phyloP scores from a whole-genome alignment of 2,888 invertebrate genomes.

The Dinocampus coccinellae region DNA sequence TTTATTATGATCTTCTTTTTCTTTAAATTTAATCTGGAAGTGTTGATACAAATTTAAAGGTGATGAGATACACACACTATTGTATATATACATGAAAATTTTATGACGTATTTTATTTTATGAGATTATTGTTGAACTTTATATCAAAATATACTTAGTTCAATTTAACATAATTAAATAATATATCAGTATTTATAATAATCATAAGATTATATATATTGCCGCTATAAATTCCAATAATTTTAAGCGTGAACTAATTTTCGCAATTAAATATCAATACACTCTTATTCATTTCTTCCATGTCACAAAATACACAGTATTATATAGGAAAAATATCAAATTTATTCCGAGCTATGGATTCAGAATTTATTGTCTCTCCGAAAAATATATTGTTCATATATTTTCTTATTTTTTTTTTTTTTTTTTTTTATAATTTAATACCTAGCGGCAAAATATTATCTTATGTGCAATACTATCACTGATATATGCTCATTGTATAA shows the following conservation, averaged over 20 bases:
- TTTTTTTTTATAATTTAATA: neutral
- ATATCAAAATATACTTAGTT: constrained; percentile 1
- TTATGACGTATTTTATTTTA: neutral
- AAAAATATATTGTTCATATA: neutral
- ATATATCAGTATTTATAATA: neutral
- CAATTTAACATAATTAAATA: neutral
- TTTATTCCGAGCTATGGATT: neutral
- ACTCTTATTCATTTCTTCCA: neutral
- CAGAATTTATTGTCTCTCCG: neutral
- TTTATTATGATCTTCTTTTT: too few species aligned
- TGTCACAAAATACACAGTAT: neutral
- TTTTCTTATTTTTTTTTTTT: neutral
- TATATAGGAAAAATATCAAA: neutral
- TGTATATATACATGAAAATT: neutral
- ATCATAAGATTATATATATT: neutral
- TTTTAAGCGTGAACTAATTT: neutral
- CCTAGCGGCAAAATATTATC: neutral
- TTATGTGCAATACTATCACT: neutral
- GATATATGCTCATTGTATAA: neutral
- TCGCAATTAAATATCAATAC: neutral
- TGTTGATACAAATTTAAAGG: neutral
- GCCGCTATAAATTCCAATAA: constrained; percentile 3
- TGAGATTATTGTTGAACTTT: neutral
- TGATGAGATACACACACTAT: neutral
- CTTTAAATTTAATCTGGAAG: neutral